phyloP scores from a whole-genome alignment of 2,888 invertebrate species.

The Macrophya alboannulata region DNA sequence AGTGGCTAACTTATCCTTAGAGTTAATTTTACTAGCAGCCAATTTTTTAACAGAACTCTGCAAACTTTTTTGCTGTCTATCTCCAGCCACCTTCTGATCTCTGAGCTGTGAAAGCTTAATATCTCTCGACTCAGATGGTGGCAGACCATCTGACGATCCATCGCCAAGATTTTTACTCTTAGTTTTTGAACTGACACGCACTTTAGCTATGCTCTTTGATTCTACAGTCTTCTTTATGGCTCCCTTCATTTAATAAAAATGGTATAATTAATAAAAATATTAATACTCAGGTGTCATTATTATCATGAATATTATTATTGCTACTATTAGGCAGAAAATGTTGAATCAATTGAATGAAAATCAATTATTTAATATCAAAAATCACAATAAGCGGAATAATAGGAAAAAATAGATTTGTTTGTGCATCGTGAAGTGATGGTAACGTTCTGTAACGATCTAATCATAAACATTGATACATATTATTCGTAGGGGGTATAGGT shows the following conservation, averaged over 20 bases:
- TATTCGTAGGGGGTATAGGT: background rate
- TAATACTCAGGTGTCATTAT: constrained; percentile 63
- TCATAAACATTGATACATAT: background rate
- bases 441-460: background rate
- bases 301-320: constrained; percentile 15
- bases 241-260: constrained; percentile 58
- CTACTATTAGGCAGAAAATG: background rate
- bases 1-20: constrained; percentile 9
- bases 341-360: background rate
- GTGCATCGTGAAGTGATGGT: no score
- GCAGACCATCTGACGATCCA: background rate
- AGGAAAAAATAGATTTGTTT: background rate
- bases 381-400: background rate
- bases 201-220: constrained; percentile 54
- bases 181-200: constrained; percentile 57
- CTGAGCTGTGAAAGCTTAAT: constrained; percentile 18
- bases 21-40: constrained; percentile 6
- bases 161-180: constrained; percentile 31
- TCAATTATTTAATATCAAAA: background rate
- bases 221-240: constrained; percentile 64
- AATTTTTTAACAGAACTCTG: constrained; percentile 26
- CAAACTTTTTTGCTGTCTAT: constrained; percentile 24
- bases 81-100: constrained; percentile 42
- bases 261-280: constrained; percentile 45
- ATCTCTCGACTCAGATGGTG: constrained; percentile 7